These are phyloP conservation scores for Loriculus beryllinus DNA, from an alignment of 2,797 vertebrate genomes.

Conservation along the genomic window DNA sequence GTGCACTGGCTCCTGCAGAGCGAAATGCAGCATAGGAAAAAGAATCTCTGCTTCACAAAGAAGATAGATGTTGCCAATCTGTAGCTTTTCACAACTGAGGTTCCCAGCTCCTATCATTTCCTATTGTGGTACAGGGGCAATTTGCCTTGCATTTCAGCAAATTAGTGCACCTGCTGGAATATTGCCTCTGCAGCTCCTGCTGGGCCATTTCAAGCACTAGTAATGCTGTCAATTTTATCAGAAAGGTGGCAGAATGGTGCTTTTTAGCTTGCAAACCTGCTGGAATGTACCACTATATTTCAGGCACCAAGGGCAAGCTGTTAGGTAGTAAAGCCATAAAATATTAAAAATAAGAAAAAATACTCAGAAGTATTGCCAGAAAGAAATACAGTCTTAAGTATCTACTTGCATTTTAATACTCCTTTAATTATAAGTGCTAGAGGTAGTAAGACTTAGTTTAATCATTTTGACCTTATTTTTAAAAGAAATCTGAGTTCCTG, in stretches of 20 bases:
- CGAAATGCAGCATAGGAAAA: neutral
- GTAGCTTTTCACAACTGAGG: neutral
- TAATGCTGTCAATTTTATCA: neutral
- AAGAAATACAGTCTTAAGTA: neutral
- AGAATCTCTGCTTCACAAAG: neutral
- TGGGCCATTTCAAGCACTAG: neutral
- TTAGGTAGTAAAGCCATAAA: neutral
- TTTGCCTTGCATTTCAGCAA: neutral
- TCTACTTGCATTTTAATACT: neutral
- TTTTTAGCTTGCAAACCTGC: neutral
- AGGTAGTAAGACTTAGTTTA: neutral
- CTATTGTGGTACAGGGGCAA: neutral
- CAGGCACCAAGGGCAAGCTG: neutral
- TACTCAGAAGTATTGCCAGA: neutral
- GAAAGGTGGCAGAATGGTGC: slow-evolving; percentile 23
- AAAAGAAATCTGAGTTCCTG: neutral
- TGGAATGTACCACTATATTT: neutral
- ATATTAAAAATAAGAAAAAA: neutral
- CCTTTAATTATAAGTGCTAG: neutral
- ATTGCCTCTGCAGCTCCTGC: neutral
- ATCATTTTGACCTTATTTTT: neutral
- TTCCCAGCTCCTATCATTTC: neutral
- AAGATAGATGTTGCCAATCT: neutral
- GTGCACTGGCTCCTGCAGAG: neutral
- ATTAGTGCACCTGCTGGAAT: slow-evolving; percentile 12